Conservation (phyloP, 2,113 vertebrate genomes). For the Phyllostomus hastatus region DNA sequence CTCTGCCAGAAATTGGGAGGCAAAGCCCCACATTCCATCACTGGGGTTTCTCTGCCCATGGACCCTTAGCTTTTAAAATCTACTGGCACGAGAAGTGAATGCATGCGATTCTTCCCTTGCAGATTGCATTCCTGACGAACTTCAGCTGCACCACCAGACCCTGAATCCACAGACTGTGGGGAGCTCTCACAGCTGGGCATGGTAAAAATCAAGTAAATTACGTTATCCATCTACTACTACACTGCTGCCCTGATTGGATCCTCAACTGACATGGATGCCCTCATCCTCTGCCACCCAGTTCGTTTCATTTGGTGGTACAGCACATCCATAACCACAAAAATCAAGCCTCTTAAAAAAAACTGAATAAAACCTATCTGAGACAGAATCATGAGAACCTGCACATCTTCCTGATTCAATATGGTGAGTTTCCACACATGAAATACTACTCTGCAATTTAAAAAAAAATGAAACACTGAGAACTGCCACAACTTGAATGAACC, state of each 20-base stretch:
- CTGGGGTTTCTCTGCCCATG: not conserved
- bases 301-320: not conserved
- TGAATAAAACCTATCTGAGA: not conserved
- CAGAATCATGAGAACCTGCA: not conserved
- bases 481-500: not conserved
- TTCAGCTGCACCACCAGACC: not conserved
- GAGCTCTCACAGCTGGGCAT: not conserved
- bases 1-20: too few relatives aligned
- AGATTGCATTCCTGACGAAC: not conserved
- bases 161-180: not conserved
- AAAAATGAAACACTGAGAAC: not conserved
- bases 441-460: not conserved
- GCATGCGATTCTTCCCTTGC: accelerated
- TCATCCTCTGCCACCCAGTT: not conserved
- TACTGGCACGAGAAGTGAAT: not conserved
- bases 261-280: accelerated
- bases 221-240: not conserved
- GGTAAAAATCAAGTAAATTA: not conserved
- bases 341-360: not conserved
- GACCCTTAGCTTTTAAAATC: not conserved
- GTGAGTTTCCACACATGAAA: not conserved
- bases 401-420: not conserved
- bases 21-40: accelerated
- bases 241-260: not conserved
- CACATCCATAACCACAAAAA: not conserved